Conservation (phyloP, 1,140 invertebrate genomes). For the Oryctes rhinoceros region DNA sequence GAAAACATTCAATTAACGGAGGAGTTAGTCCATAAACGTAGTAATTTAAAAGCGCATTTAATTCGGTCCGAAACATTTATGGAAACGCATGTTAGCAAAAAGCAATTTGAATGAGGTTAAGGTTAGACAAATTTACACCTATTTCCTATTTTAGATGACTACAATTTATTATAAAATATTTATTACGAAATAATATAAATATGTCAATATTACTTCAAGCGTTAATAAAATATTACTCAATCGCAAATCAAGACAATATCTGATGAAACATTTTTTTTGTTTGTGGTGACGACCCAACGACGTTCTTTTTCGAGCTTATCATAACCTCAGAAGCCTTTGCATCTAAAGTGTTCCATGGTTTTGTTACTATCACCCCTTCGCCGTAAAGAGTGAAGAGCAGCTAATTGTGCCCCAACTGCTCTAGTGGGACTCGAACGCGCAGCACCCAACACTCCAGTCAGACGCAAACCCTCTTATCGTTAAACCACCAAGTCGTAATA, state of each 20-base stretch:
- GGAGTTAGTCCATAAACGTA: background rate
- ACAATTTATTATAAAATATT: background rate
- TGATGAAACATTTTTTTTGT: background rate
- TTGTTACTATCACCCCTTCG: too few relatives aligned
- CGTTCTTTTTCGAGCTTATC: too few relatives aligned
- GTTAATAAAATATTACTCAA: constrained; percentile 12
- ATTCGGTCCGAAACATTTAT: constrained; percentile 11
- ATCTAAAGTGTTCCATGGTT: too few relatives aligned
- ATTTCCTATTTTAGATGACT: background rate
- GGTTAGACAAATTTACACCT: background rate
- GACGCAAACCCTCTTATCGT: too few relatives aligned
- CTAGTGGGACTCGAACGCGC: too few relatives aligned
- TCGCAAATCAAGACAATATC: constrained; percentile 12
- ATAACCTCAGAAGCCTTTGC: too few relatives aligned
- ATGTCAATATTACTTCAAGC: constrained; percentile 15
- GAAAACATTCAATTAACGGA: background rate
- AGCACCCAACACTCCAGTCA: too few relatives aligned
- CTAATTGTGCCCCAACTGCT: too few relatives aligned
- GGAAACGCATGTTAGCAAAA: background rate
- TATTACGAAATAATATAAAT: constrained; percentile 17
- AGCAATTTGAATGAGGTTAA: background rate
- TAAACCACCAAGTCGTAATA: background rate
- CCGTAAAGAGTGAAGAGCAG: too few relatives aligned
- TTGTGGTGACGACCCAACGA: background rate
- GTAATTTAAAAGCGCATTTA: background rate